Evolutionary conservation across 2,888 invertebrate genomes (phyloP), one percentile per base, ranked within the genome.

Genomic region (Halictus ligatus): DNA sequence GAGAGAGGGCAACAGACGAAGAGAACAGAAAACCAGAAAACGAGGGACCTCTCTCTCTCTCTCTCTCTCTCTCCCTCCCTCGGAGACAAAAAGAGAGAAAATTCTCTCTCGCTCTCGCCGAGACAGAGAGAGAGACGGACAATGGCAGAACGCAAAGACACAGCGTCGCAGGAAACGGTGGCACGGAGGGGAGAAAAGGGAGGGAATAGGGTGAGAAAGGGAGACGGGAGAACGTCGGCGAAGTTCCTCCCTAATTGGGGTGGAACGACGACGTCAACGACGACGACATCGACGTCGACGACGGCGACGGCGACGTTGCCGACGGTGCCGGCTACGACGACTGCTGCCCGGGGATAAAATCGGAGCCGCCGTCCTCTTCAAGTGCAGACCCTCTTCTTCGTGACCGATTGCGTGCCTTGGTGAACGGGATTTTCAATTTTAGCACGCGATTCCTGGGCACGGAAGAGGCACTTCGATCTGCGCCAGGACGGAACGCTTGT

Each of bases 221-320:
- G 74, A 80, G 83, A 73, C 81, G 73, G 73, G 79, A 87, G 54
- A 54, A 85, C 85, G 91, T 90, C 88, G 92, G 88, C 90, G 88
- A 90, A 92, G 93, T 92, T 91, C 90, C 91, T 91, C 93, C 91
- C 94, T 94, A 94, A 94, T 94, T 94, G 93, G 94, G 92, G 93
- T 92, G 92, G 88, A 88, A 89, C 89, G 87, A 86, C 90, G 88
- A 71, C 91, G 71, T 40, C 83, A 75, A 58, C 83, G 75, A 75
- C 83, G 79, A 85, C 72, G 78, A 79, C 46, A 29, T 40, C 48
- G 67, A 69, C 67, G 76, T 76, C 35, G 35, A 35, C 35, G 35
- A 0, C 35, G 72, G 8, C 72, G 72, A 72, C 72, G 81, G 75
- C 72, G 85, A 79, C 35, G 71, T 81, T 86, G 82, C 81, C 84